Base-by-base conservation (phyloP, 2,888 invertebrate species). In the Aphelenchoides bicaudatus region DNA sequence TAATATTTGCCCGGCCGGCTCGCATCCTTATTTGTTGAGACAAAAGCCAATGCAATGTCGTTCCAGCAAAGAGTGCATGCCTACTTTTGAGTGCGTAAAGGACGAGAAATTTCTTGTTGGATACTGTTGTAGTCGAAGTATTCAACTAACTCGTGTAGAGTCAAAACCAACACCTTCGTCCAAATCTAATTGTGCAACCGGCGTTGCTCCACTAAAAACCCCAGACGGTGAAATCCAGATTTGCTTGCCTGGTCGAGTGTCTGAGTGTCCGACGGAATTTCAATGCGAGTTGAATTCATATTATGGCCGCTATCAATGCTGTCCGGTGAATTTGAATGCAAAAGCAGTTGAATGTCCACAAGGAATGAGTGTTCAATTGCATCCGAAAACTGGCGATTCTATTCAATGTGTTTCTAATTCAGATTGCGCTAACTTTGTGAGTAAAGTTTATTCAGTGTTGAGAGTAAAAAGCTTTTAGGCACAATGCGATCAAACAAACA, bases 371-470 rank as follows among this genome's bases (percentile, higher is more conserved):
- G 5, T 30, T 16, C 53, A 43, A 21, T 29, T 50, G 0, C 50
- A 62, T 39, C 56, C 56, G 8, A 54, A 21, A 13, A 65, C 60
- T 10, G 27, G 43, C 16, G 43, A 53, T 10, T 58, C 65, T 6
- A 43, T 64, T 34, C 47, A 52, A 39, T 55, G 53, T 6, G 53
- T 48, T 25, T 46, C 55, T 10, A 46, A 53, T 1, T 37, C 10
- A 6, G 37, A 19, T 8, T 13, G 31, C n/a, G n/a, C n/a, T n/a
- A n/a, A n/a, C n/a, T n/a, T n/a, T n/a, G n/a, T n/a, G n/a, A n/a
- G n/a, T n/a, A n/a, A n/a, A n/a, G n/a, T n/a, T n/a, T n/a, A n/a
- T n/a, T n/a, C n/a, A n/a, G n/a, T n/a, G n/a, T n/a, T n/a, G n/a
- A n/a, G n/a, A n/a, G n/a, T n/a, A n/a, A n/a, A n/a, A n/a, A n/a